A percentile compares a stretch with the other conserved stretches of the same genome.
Conservation (phyloP, 2,797 vertebrate species). For the Orientallactaga sibirica region DNA sequence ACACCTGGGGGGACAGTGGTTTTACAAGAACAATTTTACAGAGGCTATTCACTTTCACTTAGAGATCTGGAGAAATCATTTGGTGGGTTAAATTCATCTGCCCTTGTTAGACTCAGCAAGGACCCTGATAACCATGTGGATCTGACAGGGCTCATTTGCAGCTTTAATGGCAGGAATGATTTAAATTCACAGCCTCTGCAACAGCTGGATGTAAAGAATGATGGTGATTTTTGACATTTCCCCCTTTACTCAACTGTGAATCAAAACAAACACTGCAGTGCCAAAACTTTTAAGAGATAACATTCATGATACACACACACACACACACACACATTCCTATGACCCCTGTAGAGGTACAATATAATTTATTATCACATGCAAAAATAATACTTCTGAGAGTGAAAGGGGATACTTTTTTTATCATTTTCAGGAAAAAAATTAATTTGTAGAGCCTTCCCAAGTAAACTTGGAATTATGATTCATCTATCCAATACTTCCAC, state of each 20-base stretch:
- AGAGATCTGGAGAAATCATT: background rate
- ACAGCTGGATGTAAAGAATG: slow-evolving; percentile 53
- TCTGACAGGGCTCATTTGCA: slow-evolving; percentile 69
- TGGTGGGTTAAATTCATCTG: background rate
- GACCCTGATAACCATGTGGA: slow-evolving; percentile 47
- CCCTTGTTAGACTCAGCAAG: background rate
- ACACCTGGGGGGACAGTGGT: too few relatives aligned
- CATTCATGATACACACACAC: background rate
- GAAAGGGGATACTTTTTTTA: background rate
- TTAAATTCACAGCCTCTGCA: slow-evolving; percentile 64
- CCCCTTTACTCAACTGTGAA: slow-evolving; percentile 66
- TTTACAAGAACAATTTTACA: slow-evolving; percentile 43
- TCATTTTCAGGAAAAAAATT: background rate
- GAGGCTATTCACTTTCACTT: slow-evolving; percentile 12
- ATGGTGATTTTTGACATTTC: slow-evolving; percentile 61
- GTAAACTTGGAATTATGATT: background rate
- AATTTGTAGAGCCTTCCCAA: background rate
- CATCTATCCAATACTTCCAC: too few relatives aligned
- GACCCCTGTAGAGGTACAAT: background rate
- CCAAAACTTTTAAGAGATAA: slow-evolving; percentile 51
- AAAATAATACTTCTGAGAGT: background rate
- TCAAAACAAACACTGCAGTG: slow-evolving; percentile 48
- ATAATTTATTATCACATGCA: slow-evolving; percentile 30
- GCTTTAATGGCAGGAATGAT: slow-evolving; percentile 69
- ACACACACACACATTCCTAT: background rate